Conservation (phyloP, 2,797 vertebrate species). For the Pseudopleuronectes americanus region DNA sequence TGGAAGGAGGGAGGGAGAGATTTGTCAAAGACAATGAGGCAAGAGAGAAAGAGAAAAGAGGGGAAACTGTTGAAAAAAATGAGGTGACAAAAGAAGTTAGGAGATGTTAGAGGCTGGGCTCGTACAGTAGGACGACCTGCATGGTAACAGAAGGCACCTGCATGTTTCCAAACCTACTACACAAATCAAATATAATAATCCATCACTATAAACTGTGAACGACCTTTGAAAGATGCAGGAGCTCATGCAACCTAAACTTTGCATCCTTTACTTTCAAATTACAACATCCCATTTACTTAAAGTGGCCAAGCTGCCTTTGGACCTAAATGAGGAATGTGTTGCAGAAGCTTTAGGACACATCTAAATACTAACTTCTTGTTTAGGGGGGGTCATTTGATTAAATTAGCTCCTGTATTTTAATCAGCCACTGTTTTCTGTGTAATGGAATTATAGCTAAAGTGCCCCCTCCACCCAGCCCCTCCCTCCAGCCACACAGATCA, state of each 20-base stretch:
- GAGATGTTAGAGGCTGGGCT: slow-evolving; percentile 9
- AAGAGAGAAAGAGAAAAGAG: slow-evolving; percentile 29
- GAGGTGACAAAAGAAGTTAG: slow-evolving; percentile 37
- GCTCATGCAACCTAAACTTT: neutral
- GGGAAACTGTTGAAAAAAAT: slow-evolving; percentile 27
- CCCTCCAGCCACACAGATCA: slow-evolving; percentile 39
- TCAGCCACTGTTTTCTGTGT: slow-evolving; percentile 36
- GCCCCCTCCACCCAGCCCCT: neutral
- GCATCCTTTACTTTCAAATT: slow-evolving; percentile 1
- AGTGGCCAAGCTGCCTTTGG: neutral
- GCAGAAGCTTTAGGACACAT: neutral
- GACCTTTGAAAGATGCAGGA: neutral
- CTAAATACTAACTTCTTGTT: slow-evolving; percentile 14
- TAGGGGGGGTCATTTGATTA: slow-evolving; percentile 15
- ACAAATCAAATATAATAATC: neutral
- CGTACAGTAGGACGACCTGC: neutral
- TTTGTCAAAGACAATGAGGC: slow-evolving; percentile 53
- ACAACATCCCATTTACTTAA: neutral
- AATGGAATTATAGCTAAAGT: slow-evolving; percentile 46
- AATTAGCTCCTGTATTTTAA: slow-evolving; percentile 35
- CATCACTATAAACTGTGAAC: neutral
- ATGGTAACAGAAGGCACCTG: slow-evolving; percentile 13
- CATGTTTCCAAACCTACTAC: slow-evolving; percentile 6
- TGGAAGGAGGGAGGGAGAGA: slow-evolving; percentile 47
- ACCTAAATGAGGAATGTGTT: neutral